phyloP scores from a whole-genome alignment of 2,113 vertebrate species.

The Calcarius ornatus region DNA sequence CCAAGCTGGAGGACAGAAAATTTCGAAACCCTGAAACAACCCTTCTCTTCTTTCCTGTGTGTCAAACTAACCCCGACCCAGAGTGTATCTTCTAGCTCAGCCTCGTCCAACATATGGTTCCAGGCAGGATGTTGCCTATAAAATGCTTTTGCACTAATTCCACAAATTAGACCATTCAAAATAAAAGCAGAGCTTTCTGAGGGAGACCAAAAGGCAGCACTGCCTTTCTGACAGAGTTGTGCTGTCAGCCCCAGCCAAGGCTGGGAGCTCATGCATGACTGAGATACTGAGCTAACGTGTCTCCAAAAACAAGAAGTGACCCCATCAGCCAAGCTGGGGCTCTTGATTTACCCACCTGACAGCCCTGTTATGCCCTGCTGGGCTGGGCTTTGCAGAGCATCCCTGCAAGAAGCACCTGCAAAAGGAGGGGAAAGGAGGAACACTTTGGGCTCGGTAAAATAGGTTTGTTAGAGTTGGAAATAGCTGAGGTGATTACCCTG shows the following conservation, averaged over 20 bases:
- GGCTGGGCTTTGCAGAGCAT: not conserved
- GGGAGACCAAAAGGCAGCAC: not conserved
- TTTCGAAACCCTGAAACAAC: not conserved
- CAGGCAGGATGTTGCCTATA: not conserved
- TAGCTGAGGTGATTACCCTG: not conserved
- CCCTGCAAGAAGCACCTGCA: not conserved
- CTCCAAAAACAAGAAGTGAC: not conserved
- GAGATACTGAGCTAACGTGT: accelerated
- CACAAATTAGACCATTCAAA: not conserved
- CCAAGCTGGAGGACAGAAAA: not conserved
- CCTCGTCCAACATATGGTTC: not conserved
- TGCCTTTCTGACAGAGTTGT: not conserved
- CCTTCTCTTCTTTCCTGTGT: not conserved
- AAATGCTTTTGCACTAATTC: not conserved
- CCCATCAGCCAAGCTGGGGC: not conserved
- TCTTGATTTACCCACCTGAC: not conserved
- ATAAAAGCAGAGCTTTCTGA: not conserved
- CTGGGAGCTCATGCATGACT: not conserved
- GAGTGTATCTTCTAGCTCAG: not conserved
- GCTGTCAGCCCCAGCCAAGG: not conserved
- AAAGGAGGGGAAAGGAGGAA: not conserved
- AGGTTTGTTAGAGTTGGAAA: not conserved
- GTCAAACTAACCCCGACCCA: not conserved
- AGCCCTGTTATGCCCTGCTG: not conserved
- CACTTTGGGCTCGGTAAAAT: not conserved